Percentiles rank a stretch among this genome's conserved stretches.
Evolutionary conservation across 2,113 vertebrate genomes (phyloP).

Genomic region (Ploceus nigricollis): DNA sequence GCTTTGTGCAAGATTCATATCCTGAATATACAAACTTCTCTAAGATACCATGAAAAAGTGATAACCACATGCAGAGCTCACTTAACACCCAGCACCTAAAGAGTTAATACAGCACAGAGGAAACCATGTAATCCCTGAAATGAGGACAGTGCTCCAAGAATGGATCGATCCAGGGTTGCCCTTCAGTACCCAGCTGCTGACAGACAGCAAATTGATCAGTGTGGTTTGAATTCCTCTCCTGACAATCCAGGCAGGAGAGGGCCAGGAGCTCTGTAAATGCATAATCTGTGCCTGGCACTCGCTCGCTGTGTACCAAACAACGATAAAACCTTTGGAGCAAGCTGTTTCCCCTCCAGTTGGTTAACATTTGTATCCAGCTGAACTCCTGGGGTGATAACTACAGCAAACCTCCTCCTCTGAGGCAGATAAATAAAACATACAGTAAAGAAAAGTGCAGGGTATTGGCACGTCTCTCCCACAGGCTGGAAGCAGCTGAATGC

Average conservation of each 20-base stretch:
- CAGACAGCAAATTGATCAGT: not conserved
- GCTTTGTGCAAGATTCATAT: not conserved
- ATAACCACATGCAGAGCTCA: not conserved
- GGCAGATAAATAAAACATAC: slow-evolving; percentile 20
- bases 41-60: not conserved
- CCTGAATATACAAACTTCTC: not conserved
- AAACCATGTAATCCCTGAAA: not conserved
- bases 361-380: slow-evolving; percentile 2
- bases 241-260: not conserved
- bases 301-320: not conserved
- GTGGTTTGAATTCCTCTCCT: slow-evolving; percentile 6
- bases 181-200: not conserved
- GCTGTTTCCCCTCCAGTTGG: not conserved
- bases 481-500: not conserved
- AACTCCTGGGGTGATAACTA: slow-evolving; percentile 3
- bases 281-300: not conserved
- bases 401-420: not conserved
- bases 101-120: not conserved
- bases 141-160: not conserved
- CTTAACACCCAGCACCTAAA: not conserved
- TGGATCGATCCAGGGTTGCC: not conserved
- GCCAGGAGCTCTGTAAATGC: not conserved
- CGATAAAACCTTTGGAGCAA: not conserved
- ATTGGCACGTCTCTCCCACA: not conserved
- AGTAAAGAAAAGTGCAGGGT: not conserved